These are phyloP conservation scores for Pseudochirops corinnae DNA, from an alignment of 2,797 vertebrate species.

Conservation along the genomic window DNA sequence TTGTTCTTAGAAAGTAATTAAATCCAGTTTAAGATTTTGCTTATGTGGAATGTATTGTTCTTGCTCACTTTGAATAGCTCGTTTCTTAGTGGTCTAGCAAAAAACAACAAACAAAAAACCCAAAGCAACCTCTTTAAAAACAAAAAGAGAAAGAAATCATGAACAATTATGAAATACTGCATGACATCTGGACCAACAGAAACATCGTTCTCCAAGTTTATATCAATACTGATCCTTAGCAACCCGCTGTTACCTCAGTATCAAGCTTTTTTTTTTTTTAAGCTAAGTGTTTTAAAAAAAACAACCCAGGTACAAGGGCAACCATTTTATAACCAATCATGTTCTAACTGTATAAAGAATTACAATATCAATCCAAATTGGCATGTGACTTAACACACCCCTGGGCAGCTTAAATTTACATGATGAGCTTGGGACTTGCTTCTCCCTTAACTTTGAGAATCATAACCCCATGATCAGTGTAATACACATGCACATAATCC, in stretches of 20 bases:
- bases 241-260: constrained; percentile 77
- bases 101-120: constrained; percentile 42
- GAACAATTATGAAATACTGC: constrained; percentile 79
- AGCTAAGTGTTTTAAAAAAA: constrained; percentile 75
- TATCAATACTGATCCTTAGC: constrained; percentile 76
- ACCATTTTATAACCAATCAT: constrained; percentile 75
- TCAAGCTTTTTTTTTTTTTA: constrained; percentile 14
- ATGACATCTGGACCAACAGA: constrained; percentile 71
- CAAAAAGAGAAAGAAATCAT: constrained; percentile 80
- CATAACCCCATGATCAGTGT: constrained; percentile 65
- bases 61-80: constrained; percentile 62
- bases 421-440: constrained; percentile 70
- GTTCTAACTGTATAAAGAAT: constrained; percentile 74
- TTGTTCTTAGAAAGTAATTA: constrained; percentile 61
- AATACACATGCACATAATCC: constrained; percentile 64
- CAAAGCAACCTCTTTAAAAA: constrained; percentile 65
- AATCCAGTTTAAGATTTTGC: constrained; percentile 44
- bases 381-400: constrained; percentile 73
- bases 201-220: constrained; percentile 79
- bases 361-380: constrained; percentile 79
- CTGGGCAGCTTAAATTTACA: constrained; percentile 78
- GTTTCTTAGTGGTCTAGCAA: constrained; percentile 70
- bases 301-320: constrained; percentile 81
- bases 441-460: constrained; percentile 40
- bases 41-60: constrained; percentile 57